Percentiles rank a stretch among this genome's conserved stretches.
Evolutionary conservation across 2,888 invertebrate genomes (phyloP).

Genomic region (Drosophila barbarae): DNA sequence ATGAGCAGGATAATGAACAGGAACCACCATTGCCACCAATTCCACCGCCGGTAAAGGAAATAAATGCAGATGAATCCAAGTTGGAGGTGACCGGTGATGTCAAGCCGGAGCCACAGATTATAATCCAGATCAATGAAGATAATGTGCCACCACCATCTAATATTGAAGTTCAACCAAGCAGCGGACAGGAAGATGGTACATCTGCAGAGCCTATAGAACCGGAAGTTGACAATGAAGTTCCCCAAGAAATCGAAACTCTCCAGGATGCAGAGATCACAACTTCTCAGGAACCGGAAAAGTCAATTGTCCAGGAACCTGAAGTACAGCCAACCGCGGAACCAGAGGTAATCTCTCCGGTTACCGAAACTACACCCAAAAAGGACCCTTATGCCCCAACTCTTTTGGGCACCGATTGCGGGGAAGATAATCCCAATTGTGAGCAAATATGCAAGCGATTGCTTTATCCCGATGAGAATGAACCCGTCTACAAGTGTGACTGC

Average conservation of each 20-base stretch:
- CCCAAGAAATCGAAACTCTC: background rate
- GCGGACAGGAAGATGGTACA: no score
- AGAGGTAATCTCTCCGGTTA: slow-evolving; percentile 41
- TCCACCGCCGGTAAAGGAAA: slow-evolving; percentile 42
- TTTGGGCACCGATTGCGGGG: slow-evolving; percentile 77
- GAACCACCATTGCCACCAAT: slow-evolving; percentile 51
- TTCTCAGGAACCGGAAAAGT: background rate
- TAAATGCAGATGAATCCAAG: background rate
- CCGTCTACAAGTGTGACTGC: slow-evolving; percentile 77
- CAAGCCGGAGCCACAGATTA: slow-evolving; percentile 22
- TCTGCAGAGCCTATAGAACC: background rate
- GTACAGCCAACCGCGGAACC: background rate
- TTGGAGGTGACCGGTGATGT: slow-evolving; percentile 1
- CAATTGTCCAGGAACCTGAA: background rate
- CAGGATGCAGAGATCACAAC: background rate
- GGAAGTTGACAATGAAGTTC: background rate
- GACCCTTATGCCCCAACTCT: slow-evolving; percentile 75
- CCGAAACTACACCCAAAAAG: slow-evolving; percentile 59
- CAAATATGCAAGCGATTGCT: slow-evolving; percentile 80
- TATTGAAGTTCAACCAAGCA: background rate
- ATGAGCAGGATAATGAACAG: slow-evolving; percentile 10
- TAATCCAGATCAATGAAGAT: slow-evolving; percentile 18
- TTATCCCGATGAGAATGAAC: slow-evolving; percentile 77
- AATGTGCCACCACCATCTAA: background rate
- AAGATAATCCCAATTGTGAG: slow-evolving; percentile 80